Conservation (phyloP, 2,797 vertebrate genomes). For the Aphelocoma californica region DNA sequence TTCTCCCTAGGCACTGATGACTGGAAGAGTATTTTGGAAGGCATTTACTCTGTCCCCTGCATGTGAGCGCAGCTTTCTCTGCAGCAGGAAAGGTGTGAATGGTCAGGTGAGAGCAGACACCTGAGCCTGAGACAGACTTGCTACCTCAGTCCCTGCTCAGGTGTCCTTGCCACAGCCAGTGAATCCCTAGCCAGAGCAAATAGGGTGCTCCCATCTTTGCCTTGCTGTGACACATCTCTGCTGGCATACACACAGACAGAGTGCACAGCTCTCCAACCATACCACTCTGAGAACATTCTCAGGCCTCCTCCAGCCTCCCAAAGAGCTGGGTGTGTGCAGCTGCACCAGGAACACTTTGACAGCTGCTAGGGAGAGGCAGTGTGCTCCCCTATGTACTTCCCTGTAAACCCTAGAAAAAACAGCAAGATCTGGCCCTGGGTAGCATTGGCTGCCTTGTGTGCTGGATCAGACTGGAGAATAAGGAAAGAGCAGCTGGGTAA, state of each 20-base stretch:
- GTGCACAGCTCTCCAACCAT: fast-evolving
- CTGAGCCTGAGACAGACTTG: background rate
- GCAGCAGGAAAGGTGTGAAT: background rate
- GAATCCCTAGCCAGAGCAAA: background rate
- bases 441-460: background rate
- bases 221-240: background rate
- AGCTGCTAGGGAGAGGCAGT: background rate
- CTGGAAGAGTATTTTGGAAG: background rate
- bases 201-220: background rate
- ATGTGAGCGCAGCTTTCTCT: background rate
- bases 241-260: background rate
- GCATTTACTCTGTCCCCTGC: fast-evolving
- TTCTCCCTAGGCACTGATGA: background rate
- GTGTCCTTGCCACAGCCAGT: background rate
- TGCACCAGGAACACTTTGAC: background rate
- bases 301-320: background rate
- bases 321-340: background rate
- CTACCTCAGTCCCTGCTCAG: background rate
- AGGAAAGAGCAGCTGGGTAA: background rate
- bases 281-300: background rate
- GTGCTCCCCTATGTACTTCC: background rate
- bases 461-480: background rate
- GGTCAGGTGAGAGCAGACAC: background rate
- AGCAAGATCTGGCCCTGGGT: background rate
- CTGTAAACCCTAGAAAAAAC: background rate